phyloP scores from a whole-genome alignment of 2,888 invertebrate species.

The Agrotis segetum region DNA sequence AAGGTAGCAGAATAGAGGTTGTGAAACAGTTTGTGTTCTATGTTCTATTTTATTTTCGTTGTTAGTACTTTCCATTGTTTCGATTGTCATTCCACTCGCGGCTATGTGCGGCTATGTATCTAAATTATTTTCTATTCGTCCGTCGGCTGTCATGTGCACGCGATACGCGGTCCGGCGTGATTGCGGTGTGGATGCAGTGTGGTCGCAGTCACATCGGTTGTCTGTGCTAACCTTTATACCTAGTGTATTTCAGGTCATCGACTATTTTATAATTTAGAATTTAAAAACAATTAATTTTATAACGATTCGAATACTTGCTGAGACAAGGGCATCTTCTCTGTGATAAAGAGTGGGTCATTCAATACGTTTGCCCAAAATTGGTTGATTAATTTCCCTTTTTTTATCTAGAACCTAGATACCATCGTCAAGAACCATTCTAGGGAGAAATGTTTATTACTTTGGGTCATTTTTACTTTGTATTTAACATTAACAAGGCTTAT shows the following conservation, averaged over 20 bases:
- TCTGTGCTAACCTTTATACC: background rate
- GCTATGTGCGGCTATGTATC: conserved; percentile 1
- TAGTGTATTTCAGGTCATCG: background rate
- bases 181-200: conserved; percentile 35
- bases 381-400: too few species aligned
- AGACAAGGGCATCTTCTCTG: too few species aligned
- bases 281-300: too few species aligned
- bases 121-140: conserved; percentile 40
- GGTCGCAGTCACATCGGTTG: background rate
- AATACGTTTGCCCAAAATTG: too few species aligned
- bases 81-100: conserved; percentile 11
- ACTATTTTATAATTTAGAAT: too few species aligned
- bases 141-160: conserved; percentile 32
- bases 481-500: background rate
- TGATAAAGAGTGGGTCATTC: too few species aligned
- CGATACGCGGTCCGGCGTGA: conserved; percentile 16
- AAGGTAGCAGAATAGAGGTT: background rate
- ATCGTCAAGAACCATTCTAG: too few species aligned
- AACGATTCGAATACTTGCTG: too few species aligned
- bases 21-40: background rate
- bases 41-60: conserved; percentile 10
- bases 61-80: conserved; percentile 19
- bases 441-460: too few species aligned
- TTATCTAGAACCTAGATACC: too few species aligned
- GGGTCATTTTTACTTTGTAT: background rate